These are phyloP conservation scores for Lytechinus variegatus DNA, from an alignment of 35 echinoderm and acorn worm genomes.

Conservation along the genomic window DNA sequence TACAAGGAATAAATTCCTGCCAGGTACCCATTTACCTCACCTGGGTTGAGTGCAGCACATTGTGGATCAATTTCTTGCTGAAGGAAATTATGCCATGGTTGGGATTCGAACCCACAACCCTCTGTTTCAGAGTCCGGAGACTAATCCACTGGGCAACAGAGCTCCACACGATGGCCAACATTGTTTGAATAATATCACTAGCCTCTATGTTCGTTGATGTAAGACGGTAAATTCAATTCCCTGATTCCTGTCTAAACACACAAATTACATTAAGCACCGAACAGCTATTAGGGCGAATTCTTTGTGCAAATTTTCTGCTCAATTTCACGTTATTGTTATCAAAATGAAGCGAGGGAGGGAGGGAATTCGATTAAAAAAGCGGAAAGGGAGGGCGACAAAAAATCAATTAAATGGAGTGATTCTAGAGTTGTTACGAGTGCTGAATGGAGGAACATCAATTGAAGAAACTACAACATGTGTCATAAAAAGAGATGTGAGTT, in stretches of 20 bases:
- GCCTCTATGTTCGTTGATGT: background rate
- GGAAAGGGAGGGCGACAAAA: background rate
- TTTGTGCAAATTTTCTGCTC: background rate
- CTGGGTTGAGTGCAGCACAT: too few species aligned
- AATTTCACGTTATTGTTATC: background rate
- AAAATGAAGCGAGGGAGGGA: background rate
- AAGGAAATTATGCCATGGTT: too few species aligned
- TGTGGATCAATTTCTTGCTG: too few species aligned
- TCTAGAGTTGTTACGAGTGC: background rate
- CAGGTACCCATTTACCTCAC: too few species aligned
- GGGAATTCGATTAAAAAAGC: background rate
- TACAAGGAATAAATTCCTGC: too few species aligned
- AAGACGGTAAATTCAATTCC: background rate
- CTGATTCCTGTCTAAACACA: background rate
- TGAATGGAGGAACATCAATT: background rate
- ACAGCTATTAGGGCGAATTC: background rate
- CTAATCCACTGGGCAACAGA: too few species aligned
- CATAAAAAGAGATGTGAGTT: background rate
- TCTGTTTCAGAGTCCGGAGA: too few species aligned
- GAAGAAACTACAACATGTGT: background rate
- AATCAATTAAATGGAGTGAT: conserved; percentile 14
- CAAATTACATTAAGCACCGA: background rate
- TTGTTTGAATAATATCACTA: conserved; percentile 4
- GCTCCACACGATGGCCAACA: background rate
- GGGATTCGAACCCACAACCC: too few species aligned